These are phyloP conservation scores for Apis mellifera DNA, from an alignment of 1,140 invertebrate genomes.

Conservation along the genomic window DNA sequence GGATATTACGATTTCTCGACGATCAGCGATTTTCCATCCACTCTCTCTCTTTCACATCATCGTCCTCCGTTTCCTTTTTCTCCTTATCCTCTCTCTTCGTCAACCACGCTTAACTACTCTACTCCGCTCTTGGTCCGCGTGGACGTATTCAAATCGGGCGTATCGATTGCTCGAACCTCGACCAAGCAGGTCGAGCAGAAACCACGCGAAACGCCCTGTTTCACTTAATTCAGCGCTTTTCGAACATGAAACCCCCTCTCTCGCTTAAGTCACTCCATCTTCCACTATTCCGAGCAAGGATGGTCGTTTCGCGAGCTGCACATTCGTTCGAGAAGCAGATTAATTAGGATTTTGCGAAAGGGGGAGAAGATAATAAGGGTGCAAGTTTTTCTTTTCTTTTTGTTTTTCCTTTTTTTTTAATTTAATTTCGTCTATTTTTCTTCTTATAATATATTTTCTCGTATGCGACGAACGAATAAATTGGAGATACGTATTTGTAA, in stretches of 20 bases:
- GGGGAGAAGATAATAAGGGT: no score
- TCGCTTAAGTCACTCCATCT: conserved; percentile 30
- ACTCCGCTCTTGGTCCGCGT: no score
- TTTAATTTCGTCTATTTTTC: no score
- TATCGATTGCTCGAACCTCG: conserved; percentile 19
- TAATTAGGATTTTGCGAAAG: conserved; percentile 21
- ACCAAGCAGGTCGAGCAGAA: not conserved
- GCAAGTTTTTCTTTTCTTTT: not conserved
- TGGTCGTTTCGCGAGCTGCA: not conserved
- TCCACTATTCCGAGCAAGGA: not conserved
- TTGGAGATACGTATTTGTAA: no score
- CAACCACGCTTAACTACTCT: not conserved
- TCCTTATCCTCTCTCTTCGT: no score
- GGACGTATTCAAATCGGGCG: not conserved
- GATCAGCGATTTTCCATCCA: no score
- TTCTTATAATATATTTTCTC: no score
- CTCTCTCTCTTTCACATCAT: not conserved
- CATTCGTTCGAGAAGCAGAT: not conserved
- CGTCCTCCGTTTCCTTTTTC: not conserved
- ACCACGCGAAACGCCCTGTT: conserved; percentile 1
- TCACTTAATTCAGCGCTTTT: conserved; percentile 41
- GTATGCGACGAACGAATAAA: no score
- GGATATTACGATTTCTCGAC: no score
- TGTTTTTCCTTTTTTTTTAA: accelerated
- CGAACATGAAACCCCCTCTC: conserved; percentile 1